Evolutionary conservation across 2,797 vertebrate species (phyloP).

Genomic region (Octomys mimax): DNA sequence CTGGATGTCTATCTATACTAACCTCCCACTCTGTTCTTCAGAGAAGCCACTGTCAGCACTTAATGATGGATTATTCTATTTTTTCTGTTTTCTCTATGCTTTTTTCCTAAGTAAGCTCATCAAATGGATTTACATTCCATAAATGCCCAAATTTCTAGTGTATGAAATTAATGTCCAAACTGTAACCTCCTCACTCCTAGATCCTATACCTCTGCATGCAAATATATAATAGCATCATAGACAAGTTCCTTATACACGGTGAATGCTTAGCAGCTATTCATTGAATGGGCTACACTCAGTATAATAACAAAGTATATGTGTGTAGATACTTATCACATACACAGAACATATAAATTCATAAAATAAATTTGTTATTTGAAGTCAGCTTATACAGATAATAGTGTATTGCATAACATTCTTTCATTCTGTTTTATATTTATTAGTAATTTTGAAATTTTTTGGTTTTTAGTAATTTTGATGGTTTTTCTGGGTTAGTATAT

Average conservation of each 20-base stretch:
- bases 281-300: neutral
- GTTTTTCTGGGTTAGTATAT: neutral
- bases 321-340: too few species aligned
- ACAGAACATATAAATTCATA: neutral
- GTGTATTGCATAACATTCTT: neutral
- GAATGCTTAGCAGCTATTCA: neutral
- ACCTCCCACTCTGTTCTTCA: neutral
- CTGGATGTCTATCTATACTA: neutral
- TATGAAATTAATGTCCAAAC: neutral
- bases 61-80: neutral
- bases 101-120: neutral
- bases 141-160: neutral
- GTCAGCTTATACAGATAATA: neutral
- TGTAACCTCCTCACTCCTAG: neutral
- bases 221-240: neutral
- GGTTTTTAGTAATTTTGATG: conserved; percentile 2
- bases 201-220: neutral
- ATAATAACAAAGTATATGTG: neutral
- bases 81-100: neutral
- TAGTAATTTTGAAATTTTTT: neutral
- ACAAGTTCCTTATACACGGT: neutral
- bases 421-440: neutral
- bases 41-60: neutral
- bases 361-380: neutral
- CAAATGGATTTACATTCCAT: neutral